Conservation (phyloP, 1,140 invertebrate genomes). For the Danaus melanippus region DNA sequence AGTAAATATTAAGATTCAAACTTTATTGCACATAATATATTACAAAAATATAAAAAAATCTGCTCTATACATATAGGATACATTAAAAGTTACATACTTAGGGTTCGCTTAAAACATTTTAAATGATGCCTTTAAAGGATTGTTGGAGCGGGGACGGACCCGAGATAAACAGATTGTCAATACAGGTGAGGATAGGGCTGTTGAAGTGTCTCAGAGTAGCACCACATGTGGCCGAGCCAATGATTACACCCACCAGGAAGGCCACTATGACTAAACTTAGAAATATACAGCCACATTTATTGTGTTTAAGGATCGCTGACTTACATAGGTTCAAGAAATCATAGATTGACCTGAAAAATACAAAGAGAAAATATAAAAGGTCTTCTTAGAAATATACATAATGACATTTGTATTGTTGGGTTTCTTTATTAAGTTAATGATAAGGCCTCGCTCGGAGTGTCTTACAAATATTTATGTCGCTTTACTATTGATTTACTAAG, state of each 20-base stretch:
- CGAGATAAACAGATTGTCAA: constrained; percentile 47
- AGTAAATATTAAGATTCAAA: no score
- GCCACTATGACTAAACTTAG: constrained; percentile 23
- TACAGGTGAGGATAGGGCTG: constrained; percentile 48
- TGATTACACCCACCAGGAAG: constrained; percentile 42
- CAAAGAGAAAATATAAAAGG: background rate
- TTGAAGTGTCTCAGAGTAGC: constrained; percentile 44
- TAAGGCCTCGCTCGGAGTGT: background rate
- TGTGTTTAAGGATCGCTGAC: constrained; percentile 30
- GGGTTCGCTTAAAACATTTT: no score
- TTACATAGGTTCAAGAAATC: constrained; percentile 41
- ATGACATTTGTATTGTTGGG: background rate
- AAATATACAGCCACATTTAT: constrained; percentile 33
- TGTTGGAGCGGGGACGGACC: constrained; percentile 19
- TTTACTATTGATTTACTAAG: no score
- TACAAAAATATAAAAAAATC: no score
- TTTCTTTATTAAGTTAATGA: background rate
- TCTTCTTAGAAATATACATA: constrained; percentile 1
- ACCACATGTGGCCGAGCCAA: constrained; percentile 51
- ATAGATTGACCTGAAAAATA: constrained; percentile 45
- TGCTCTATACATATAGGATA: no score
- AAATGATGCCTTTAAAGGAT: constrained; percentile 8
- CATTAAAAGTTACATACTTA: no score
- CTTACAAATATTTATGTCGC: background rate
- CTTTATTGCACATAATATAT: no score